Base-by-base conservation (phyloP, 92 coral and sea anemone genomes). In the Umimayanthus kanabou region DNA sequence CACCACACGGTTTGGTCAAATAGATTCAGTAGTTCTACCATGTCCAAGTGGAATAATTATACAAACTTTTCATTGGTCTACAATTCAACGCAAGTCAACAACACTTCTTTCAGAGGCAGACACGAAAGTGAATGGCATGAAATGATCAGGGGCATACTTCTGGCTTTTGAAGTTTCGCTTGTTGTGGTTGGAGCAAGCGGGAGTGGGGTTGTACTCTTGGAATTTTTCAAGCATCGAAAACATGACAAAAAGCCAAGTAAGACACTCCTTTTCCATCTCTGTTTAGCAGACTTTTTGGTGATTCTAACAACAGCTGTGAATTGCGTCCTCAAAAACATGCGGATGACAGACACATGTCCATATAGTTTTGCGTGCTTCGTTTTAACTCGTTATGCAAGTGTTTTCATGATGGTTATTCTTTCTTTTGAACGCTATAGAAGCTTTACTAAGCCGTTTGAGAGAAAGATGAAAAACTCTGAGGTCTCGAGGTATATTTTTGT, bases 381-480 rank as follows among this genome's bases (percentile, higher is more conserved):
- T 9, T 25, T 64, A 23, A 39, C 74, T 10, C 85, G 74, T 3
- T 81, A 81, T 25, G 85, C 85, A 22, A 81, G 49, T 45, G 67
- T 81, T 18, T 81, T 81, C 85, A 81, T 73, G 69, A 9, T 81
- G 39, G 55, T 66, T 6, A 43, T 81, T 39, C 23, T 81, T 66
- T 81, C 85, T 42, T 65, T 81, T 65, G 85, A 81, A 40, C 85
- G 85, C 75, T 37, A 39, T 28, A 65, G 65, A 81, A 81, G 85
- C 22, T 40, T 81, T 3, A 81, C 85, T 2, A 81, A 45, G 55
- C 85, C 85, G 28, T 66, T 81, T 40, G 53, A 81, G 58, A 69
- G 74, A 18, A 81, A 39, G 47, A 81, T 81, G 85, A 43, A 29
- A 8, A 81, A 39, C 30, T 65, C 85, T 18, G 55, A 81, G n/a